Base-by-base conservation (phyloP, 2,888 invertebrate genomes). In the Nomada lathburiana region DNA sequence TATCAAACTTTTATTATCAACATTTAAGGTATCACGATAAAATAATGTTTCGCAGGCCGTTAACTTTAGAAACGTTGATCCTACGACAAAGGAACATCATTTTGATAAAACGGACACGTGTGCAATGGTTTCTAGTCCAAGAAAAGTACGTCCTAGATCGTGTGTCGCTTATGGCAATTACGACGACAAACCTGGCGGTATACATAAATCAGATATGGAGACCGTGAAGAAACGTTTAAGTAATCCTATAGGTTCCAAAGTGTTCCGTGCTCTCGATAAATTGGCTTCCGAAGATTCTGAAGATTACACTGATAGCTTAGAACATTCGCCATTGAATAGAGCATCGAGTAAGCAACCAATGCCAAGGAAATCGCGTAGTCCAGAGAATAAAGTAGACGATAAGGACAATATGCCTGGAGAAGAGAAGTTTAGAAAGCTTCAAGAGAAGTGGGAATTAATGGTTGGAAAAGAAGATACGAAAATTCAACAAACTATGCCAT, bases 391-490 rank as follows among this genome's bases (percentile, higher is more conserved):
- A 59, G 20, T 36, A 10, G 89, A 90, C 3, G 90, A 91, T 16
- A 90, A 92, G 2, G 90, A 90, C 13, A 67, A 70, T 4, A 86
- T 90, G 57, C 83, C 94, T 4, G 96, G 95, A 69, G 96, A 96
- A 26, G 95, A 95, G 80, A 96, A 97, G 91, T 97, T 97, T 94
- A 95, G 96, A 29, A 95, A 96, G 84, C 94, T 97, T 79, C 97
- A 97, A 91, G 96, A 97, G 91, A 97, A 97, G 91, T 97, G 97
- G 97, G 97, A 97, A 92, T 95, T 97, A 94, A 94, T 97, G 85
- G 96, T 96, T 86, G 95, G 95, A 16, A 94, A 94, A 68, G 95
- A 95, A 55, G 94, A 94, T 0, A 91, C 90, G 10, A 94, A 93
- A 53, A 89, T 86, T 18, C 89, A 89, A 72, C 71, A 86, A 18